These are phyloP conservation scores for Albula glossodonta DNA, from an alignment of 2,113 vertebrate species.

Conservation along the genomic window DNA sequence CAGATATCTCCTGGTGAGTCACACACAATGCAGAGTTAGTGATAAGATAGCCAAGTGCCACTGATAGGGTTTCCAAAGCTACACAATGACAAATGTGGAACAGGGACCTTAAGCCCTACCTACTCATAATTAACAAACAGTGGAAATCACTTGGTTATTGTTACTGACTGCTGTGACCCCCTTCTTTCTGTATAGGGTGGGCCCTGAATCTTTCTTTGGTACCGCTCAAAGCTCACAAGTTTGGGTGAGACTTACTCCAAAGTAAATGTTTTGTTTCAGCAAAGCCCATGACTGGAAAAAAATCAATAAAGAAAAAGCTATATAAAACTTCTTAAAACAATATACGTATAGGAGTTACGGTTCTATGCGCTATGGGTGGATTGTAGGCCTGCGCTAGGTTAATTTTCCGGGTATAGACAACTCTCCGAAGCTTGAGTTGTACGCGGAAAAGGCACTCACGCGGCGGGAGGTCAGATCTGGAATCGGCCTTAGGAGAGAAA, in stretches of 20 bases:
- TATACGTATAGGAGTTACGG: too few species aligned
- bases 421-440: too few species aligned
- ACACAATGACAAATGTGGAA: slow-evolving; percentile 45
- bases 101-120: slow-evolving; percentile 24
- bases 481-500: background rate
- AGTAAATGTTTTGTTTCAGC: background rate
- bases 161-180: background rate
- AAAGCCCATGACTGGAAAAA: background rate
- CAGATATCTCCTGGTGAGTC: slow-evolving; percentile 56
- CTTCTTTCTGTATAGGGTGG: too few species aligned
- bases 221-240: background rate
- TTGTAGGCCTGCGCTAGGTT: too few species aligned
- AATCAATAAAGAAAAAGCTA: background rate
- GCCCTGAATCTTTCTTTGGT: background rate
- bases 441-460: too few species aligned
- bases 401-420: too few species aligned
- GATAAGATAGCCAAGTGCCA: slow-evolving; percentile 62
- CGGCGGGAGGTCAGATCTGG: too few species aligned
- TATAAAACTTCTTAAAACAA: background rate
- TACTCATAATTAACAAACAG: slow-evolving; percentile 15
- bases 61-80: slow-evolving; percentile 62
- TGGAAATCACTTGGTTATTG: slow-evolving; percentile 13
- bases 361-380: too few species aligned
- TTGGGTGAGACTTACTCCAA: background rate
- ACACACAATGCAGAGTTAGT: slow-evolving; percentile 56